These are phyloP conservation scores for Ctena decussata DNA, from an alignment of 2,888 invertebrate species.

Conservation along the genomic window DNA sequence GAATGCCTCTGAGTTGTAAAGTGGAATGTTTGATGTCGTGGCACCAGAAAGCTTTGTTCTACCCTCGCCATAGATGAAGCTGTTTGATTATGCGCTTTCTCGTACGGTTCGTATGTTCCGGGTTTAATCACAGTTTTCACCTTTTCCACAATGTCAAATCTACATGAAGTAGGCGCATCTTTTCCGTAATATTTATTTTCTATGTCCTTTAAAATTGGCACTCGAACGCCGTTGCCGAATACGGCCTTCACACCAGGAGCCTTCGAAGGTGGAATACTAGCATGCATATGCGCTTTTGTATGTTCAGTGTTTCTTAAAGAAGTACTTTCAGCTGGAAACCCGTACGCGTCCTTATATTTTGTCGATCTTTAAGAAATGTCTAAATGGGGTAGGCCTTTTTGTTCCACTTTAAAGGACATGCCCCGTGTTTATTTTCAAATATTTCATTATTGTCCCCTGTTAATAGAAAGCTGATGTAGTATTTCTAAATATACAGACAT, in stretches of 20 bases:
- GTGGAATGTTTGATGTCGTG: constrained; percentile 57
- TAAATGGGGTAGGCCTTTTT: neutral
- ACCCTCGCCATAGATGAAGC: neutral
- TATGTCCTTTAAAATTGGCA: constrained; percentile 50
- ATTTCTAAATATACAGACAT: too few species aligned
- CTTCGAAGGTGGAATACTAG: neutral
- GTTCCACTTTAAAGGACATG: too few species aligned
- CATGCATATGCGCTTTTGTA: neutral
- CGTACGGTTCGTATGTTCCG: constrained; percentile 26
- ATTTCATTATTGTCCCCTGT: too few species aligned
- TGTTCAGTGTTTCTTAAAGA: neutral
- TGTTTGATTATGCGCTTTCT: neutral
- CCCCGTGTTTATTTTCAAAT: too few species aligned
- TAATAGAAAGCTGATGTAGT: too few species aligned
- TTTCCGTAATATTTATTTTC: constrained; percentile 36
- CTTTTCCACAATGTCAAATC: constrained; percentile 63
- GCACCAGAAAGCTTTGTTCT: constrained; percentile 12
- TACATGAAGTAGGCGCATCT: constrained; percentile 30
- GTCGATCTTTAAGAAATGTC: neutral
- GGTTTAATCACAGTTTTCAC: constrained; percentile 58
- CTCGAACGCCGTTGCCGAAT: constrained; percentile 33
- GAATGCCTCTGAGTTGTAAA: neutral
- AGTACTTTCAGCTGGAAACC: constrained; percentile 40
- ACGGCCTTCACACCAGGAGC: neutral
- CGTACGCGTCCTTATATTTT: constrained; percentile 33